These are phyloP conservation scores for Pollenia griseotomentosa DNA, from an alignment of 2,888 invertebrate species.

Conservation along the genomic window DNA sequence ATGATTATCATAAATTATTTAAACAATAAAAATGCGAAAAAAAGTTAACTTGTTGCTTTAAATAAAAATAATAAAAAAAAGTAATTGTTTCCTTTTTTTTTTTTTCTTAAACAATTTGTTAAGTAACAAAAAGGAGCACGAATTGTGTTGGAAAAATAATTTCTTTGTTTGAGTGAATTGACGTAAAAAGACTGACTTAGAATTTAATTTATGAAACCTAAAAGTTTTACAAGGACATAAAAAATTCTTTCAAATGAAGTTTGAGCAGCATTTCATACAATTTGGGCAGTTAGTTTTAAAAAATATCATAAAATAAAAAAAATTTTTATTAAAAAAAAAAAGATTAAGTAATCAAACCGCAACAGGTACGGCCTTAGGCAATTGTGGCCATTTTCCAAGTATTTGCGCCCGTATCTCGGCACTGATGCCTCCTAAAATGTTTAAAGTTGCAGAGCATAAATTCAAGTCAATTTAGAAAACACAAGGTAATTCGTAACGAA, in stretches of 20 bases:
- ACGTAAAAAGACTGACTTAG: neutral
- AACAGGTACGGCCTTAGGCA: too few relatives aligned
- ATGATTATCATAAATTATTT: slow-evolving; percentile 6
- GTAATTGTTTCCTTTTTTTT: neutral
- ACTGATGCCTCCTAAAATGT: too few relatives aligned
- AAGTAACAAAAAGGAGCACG: neutral
- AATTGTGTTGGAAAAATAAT: neutral
- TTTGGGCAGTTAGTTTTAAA: too few relatives aligned
- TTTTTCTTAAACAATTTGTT: neutral
- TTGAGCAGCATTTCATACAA: too few relatives aligned
- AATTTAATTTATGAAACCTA: neutral
- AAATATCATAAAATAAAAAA: too few relatives aligned
- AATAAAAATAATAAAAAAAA: neutral
- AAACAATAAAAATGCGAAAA: neutral
- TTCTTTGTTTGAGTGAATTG: neutral
- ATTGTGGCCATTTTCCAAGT: too few relatives aligned
- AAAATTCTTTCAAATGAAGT: neutral
- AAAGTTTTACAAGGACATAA: neutral
- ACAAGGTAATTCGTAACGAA: too few relatives aligned
- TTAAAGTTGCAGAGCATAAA: too few relatives aligned
- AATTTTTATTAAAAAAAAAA: too few relatives aligned
- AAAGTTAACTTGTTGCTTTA: neutral
- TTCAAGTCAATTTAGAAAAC: too few relatives aligned
- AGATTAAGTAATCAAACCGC: too few relatives aligned
- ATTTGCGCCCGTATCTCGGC: too few relatives aligned